Conservation (phyloP, 2,797 vertebrate genomes). For the Selene dorsalis region DNA sequence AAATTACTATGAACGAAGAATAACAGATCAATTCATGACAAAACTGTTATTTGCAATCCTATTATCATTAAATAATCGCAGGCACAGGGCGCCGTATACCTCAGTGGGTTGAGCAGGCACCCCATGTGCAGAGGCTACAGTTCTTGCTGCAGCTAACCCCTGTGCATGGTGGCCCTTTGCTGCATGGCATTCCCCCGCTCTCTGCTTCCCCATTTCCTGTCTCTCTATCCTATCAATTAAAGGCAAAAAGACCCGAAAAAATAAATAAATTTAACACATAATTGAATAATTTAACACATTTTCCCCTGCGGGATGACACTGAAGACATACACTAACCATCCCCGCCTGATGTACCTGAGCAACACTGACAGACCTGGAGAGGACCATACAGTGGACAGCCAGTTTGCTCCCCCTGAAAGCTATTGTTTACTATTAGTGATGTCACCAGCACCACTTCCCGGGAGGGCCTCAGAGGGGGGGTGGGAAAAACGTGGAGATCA, state of each 20-base stretch:
- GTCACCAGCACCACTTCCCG: slow-evolving; percentile 82
- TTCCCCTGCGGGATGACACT: not conserved
- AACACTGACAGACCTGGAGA: slow-evolving; percentile 40
- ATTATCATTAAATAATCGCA: not conserved
- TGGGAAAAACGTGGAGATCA: slow-evolving; percentile 79
- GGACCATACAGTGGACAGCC: slow-evolving; percentile 31
- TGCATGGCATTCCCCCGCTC: too few species aligned
- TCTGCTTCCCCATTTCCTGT: too few species aligned
- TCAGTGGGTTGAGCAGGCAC: too few species aligned
- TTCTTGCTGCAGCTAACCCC: too few species aligned
- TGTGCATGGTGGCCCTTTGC: too few species aligned
- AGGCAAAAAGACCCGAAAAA: too few species aligned
- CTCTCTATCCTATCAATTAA: too few species aligned
- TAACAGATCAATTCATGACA: not conserved
- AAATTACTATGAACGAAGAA: not conserved
- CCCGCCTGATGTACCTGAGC: slow-evolving; percentile 53
- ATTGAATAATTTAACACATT: slow-evolving; percentile 1
- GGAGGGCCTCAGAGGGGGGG: slow-evolving; percentile 77
- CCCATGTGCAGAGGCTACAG: too few species aligned
- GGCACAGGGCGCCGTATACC: too few species aligned
- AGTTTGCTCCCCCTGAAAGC: slow-evolving; percentile 67
- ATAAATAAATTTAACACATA: too few species aligned
- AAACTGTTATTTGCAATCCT: not conserved
- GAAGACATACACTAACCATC: not conserved
- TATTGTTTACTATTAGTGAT: slow-evolving; percentile 83